Conservation (phyloP, 2,888 invertebrate genomes). For the Eupithecia pulchellata region DNA sequence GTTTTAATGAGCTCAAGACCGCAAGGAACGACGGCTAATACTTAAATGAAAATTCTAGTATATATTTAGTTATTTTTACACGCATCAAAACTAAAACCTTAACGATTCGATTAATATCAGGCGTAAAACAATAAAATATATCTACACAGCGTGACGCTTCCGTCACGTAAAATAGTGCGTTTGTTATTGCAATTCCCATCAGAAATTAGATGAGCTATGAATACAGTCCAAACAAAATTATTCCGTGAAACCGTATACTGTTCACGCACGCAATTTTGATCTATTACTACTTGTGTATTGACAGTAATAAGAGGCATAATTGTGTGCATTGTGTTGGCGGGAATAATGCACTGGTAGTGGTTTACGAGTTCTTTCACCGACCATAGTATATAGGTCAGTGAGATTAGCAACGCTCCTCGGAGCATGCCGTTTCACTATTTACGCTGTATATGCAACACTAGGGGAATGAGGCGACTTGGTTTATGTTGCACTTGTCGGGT, state of each 20-base stretch:
- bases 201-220: conserved; percentile 71
- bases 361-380: conserved; percentile 85
- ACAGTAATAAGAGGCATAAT: conserved; percentile 63
- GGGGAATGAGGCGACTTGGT: not conserved
- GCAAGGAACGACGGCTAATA: not conserved
- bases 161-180: conserved; percentile 21
- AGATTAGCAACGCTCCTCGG: conserved; percentile 79
- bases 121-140: conserved; percentile 7
- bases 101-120: not conserved
- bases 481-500: not conserved
- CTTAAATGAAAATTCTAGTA: not conserved
- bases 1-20: not conserved
- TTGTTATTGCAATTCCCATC: conserved; percentile 46
- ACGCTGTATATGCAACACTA: conserved; percentile 23
- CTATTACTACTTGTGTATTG: conserved; percentile 52
- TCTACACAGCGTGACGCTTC: conserved; percentile 18
- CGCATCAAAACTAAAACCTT: not conserved
- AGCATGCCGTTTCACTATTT: conserved; percentile 35
- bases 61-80: not conserved
- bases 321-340: conserved; percentile 70
- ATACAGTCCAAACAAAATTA: conserved; percentile 72
- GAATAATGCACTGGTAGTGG: conserved; percentile 80
- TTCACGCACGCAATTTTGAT: conserved; percentile 55
- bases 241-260: conserved; percentile 68
- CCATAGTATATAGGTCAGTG: conserved; percentile 81